Conservation (phyloP, 2,113 vertebrate species). For the Proteles cristata region DNA sequence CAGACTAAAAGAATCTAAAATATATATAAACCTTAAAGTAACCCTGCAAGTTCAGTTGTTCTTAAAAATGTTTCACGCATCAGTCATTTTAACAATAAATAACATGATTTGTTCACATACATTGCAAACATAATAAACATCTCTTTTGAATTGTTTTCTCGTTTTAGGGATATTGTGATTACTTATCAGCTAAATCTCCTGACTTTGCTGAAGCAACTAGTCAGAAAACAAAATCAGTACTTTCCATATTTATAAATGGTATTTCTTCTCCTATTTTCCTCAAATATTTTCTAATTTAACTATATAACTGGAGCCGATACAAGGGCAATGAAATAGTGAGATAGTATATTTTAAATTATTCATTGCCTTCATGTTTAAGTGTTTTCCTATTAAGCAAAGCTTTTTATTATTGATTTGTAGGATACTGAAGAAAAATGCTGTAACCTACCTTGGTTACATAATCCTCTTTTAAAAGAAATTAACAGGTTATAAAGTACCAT, state of each 20-base stretch:
- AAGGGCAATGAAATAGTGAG: slow-evolving; percentile 57
- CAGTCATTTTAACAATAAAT: slow-evolving; percentile 40
- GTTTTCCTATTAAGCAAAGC: slow-evolving; percentile 56
- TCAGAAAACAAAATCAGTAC: slow-evolving; percentile 73
- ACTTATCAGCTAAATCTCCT: slow-evolving; percentile 69
- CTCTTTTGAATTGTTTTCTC: slow-evolving; percentile 68
- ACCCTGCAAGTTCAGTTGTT: slow-evolving; percentile 44
- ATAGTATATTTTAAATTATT: slow-evolving; percentile 28
- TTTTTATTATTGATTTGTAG: slow-evolving; percentile 66
- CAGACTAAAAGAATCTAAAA: slow-evolving; percentile 63
- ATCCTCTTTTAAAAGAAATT: slow-evolving; percentile 72
- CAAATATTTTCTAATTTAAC: slow-evolving; percentile 70
- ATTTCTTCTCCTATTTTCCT: slow-evolving; percentile 65
- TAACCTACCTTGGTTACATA: slow-evolving; percentile 70
- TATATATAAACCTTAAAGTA: slow-evolving; percentile 57
- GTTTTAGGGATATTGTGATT: slow-evolving; percentile 50
- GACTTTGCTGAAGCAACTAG: slow-evolving; percentile 69
- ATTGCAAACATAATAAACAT: slow-evolving; percentile 62
- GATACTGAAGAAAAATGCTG: slow-evolving; percentile 64
- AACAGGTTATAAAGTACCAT: slow-evolving; percentile 74
- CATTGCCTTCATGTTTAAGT: slow-evolving; percentile 57
- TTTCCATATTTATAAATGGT: slow-evolving; percentile 73
- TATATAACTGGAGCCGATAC: background rate
- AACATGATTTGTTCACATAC: slow-evolving; percentile 44
- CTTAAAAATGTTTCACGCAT: slow-evolving; percentile 12